Percentiles rank a stretch among this genome's conserved stretches.
These are phyloP conservation scores for Mercenaria mercenaria DNA, from an alignment of 1,140 invertebrate genomes.

Conservation along the genomic window DNA sequence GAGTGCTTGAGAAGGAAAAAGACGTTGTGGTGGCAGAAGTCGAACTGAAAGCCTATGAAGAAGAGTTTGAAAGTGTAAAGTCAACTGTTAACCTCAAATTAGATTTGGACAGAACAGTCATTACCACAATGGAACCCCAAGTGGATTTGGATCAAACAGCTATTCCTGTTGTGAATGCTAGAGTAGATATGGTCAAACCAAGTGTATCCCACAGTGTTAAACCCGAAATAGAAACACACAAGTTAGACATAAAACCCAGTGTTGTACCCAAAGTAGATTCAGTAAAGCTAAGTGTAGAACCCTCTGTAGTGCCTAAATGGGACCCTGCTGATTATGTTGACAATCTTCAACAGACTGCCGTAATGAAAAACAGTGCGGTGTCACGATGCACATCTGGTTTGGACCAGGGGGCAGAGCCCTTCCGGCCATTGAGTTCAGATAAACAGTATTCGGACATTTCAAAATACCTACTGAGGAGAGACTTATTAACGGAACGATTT, in stretches of 20 bases:
- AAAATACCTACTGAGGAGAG: conserved; percentile 53
- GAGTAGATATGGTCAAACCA: neutral
- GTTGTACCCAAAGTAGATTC: too few species aligned
- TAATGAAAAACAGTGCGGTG: too few species aligned
- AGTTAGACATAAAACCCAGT: too few species aligned
- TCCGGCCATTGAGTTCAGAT: neutral
- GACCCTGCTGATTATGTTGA: too few species aligned
- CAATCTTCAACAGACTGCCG: too few species aligned
- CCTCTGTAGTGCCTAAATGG: too few species aligned
- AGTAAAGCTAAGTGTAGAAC: too few species aligned
- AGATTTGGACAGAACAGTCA: too few species aligned
- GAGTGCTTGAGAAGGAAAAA: neutral
- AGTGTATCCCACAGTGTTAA: neutral
- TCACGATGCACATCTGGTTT: too few species aligned
- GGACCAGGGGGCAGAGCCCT: too few species aligned
- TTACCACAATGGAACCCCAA: neutral
- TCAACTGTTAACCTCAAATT: neutral
- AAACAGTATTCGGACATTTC: conserved; percentile 30
- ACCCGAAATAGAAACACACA: too few species aligned
- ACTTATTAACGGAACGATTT: conserved; percentile 36
- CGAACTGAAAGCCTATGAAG: neutral
- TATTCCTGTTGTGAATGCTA: neutral
- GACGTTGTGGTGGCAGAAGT: neutral
- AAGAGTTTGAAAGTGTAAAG: neutral
- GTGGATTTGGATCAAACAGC: neutral